Conservation (phyloP, 2,888 invertebrate species). For the Oxyteleia sp. region DNA sequence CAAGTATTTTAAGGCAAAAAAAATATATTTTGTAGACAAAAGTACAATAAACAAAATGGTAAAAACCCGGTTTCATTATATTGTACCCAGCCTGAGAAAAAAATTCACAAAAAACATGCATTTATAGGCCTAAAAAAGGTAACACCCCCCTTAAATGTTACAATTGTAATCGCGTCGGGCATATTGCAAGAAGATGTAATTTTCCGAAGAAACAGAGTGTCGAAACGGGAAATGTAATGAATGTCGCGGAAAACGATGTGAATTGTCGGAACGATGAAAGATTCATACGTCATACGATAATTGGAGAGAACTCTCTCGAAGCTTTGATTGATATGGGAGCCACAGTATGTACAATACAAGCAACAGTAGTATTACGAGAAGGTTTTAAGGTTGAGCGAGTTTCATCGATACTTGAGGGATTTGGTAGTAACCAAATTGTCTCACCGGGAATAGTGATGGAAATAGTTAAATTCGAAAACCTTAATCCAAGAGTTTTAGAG, state of each 20-base stretch:
- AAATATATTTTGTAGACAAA: not conserved
- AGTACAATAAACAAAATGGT: not conserved
- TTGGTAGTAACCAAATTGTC: slow-evolving; percentile 8
- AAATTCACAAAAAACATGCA: not conserved
- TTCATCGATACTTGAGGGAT: not conserved
- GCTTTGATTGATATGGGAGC: slow-evolving; percentile 29
- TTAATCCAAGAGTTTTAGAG: slow-evolving; percentile 2
- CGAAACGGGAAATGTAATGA: too few species aligned
- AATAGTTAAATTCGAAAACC: not conserved
- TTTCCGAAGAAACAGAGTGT: too few species aligned
- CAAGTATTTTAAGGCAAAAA: not conserved
- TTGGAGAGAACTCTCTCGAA: too few species aligned
- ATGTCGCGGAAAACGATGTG: too few species aligned
- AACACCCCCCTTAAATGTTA: not conserved
- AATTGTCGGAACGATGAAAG: too few species aligned
- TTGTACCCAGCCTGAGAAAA: slow-evolving; percentile 1
- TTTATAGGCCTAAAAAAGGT: not conserved
- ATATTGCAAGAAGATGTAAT: too few species aligned
- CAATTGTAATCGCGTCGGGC: too few species aligned
- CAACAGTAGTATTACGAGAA: not conserved
- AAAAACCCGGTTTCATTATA: not conserved
- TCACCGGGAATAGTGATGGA: slow-evolving; percentile 15
- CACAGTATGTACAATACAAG: slow-evolving; percentile 24
- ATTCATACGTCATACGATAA: too few species aligned
- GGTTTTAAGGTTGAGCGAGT: slow-evolving; percentile 1